Base-by-base conservation (phyloP, 2,888 invertebrate genomes). In the Hermaeophaga mercurialis region DNA sequence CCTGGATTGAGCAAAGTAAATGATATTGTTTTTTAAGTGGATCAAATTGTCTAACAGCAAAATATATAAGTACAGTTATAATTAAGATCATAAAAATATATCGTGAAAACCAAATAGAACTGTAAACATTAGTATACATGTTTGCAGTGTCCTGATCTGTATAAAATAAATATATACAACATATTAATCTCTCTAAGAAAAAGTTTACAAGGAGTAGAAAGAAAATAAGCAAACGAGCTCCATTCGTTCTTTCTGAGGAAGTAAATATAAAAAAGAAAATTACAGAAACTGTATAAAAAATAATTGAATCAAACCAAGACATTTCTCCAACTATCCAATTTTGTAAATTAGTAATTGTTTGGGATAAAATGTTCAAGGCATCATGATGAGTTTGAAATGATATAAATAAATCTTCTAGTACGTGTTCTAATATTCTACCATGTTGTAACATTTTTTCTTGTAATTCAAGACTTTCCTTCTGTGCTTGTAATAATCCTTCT, bases 311-410 rank as follows among this genome's bases (percentile, higher is more conserved):
- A 55, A 86, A 75, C 78, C 85, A 83, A 1, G 84, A 84, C 47
- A 86, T 79, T 76, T 87, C 86, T 3, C 84, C 84, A 5, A 86
- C 73, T 53, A 86, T 79, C 80, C 85, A 82, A 39, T 79, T 75
- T 71, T 85, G 85, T 56, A 87, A 79, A 44, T 79, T 78, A 9
- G 76, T 74, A 31, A 87, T 71, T 54, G 60, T 66, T 38, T 58
- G 54, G 4, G 63, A 53, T 45, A 67, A 54, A 11, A 67, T 19
- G 59, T 78, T 75, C 31, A 86, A 78, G 39, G 85, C 69, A 60
- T 81, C 76, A 56, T 80, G 78, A 67, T 87, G 85, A n/a, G 63
- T 58, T 66, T 82, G 80, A 38, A 76, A 73, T 0, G 84, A 81
- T 1, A 78, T 73, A 64, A 82, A 80, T 61, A 75, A 75, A 63